These are phyloP conservation scores for Bradypodion pumilum DNA, from an alignment of 2,797 vertebrate genomes.

Conservation along the genomic window DNA sequence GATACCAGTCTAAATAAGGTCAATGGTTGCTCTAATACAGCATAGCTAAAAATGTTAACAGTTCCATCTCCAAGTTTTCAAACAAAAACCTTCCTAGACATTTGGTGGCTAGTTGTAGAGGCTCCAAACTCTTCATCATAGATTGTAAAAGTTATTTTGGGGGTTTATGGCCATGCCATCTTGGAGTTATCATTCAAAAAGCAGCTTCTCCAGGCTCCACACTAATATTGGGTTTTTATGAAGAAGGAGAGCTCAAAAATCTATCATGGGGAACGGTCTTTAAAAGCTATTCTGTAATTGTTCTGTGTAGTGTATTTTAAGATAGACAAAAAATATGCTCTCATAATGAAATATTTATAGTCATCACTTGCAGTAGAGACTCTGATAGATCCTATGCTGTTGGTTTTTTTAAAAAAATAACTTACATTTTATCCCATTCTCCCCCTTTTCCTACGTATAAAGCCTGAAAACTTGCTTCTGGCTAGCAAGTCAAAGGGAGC, in stretches of 20 bases:
- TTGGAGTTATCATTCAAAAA: background rate
- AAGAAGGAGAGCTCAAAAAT: background rate
- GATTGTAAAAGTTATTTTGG: background rate
- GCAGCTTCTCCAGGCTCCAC: too few relatives aligned
- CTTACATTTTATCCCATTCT: conserved; percentile 55
- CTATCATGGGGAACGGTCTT: background rate
- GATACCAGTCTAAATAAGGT: background rate
- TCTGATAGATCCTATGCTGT: conserved; percentile 15
- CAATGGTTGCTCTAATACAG: background rate
- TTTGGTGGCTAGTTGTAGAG: background rate
- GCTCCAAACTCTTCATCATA: background rate
- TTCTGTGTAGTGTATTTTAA: background rate
- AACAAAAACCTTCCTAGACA: background rate
- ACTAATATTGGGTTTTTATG: background rate
- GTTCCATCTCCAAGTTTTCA: background rate
- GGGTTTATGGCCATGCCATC: background rate
- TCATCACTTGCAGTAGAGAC: background rate
- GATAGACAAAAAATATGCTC: background rate
- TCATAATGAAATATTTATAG: background rate
- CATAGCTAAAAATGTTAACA: too few relatives aligned
- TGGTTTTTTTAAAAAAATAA: conserved; percentile 22
- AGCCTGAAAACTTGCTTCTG: conserved; percentile 97
- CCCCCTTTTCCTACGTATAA: conserved; percentile 69
- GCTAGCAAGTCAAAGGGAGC: conserved; percentile 98
- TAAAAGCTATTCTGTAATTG: background rate